phyloP scores from a whole-genome alignment of 2,113 vertebrate species.

The Heterocephalus glaber region DNA sequence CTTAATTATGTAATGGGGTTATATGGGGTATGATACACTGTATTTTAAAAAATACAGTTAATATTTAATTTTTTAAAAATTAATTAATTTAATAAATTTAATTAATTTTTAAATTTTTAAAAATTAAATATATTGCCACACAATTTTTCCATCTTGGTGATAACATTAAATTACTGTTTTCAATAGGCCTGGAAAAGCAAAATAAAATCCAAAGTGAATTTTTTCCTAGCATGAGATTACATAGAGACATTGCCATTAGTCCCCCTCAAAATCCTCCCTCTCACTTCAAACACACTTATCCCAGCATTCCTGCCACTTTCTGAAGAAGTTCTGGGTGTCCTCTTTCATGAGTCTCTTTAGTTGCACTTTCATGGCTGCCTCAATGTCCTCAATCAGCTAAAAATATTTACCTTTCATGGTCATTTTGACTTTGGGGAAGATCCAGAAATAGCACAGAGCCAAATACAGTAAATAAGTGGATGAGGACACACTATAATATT shows the following conservation, averaged over 20 bases:
- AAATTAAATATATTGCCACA: neutral
- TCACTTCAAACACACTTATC: neutral
- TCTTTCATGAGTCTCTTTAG: neutral
- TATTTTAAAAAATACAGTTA: neutral
- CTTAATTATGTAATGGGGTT: neutral
- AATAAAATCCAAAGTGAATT: constrained; percentile 7
- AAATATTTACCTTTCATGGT: neutral
- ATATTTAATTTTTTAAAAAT: neutral
- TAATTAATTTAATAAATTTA: neutral
- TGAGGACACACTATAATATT: too few species aligned
- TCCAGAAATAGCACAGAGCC: neutral
- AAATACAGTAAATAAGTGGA: neutral
- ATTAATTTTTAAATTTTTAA: too few species aligned
- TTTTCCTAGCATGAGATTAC: neutral
- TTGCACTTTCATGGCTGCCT: neutral
- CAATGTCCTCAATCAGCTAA: neutral
- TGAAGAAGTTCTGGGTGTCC: neutral
- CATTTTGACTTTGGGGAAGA: neutral
- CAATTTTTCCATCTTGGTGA: neutral
- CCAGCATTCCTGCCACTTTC: neutral
- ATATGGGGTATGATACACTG: neutral
- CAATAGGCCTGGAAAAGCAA: constrained; percentile 27
- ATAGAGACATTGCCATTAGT: neutral
- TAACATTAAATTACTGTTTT: constrained; percentile 26
- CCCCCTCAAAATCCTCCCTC: neutral